These are phyloP conservation scores for Cephus runcator DNA, from an alignment of 2,888 invertebrate genomes.

Conservation along the genomic window DNA sequence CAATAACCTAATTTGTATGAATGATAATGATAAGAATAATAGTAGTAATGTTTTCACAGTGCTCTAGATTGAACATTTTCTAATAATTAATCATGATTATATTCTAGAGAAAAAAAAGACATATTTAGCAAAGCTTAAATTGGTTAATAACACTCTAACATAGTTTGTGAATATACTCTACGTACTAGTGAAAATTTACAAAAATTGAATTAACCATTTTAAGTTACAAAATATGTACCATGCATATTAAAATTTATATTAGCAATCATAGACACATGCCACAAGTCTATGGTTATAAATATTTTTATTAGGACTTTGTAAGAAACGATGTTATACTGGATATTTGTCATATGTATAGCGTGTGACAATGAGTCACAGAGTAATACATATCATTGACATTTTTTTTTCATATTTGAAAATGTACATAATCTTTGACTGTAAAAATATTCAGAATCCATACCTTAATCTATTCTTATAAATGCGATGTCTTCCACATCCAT, in stretches of 20 bases:
- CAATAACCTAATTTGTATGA: not conserved
- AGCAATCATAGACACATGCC: constrained; percentile 34
- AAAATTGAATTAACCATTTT: constrained; percentile 13
- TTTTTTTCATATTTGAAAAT: not conserved
- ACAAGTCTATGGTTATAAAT: constrained; percentile 16
- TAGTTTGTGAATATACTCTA: not conserved
- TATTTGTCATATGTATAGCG: not conserved
- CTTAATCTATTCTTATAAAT: constrained; percentile 78
- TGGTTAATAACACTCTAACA: not conserved
- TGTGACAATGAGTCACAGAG: not conserved
- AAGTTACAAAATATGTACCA: constrained; percentile 24
- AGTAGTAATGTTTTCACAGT: not conserved
- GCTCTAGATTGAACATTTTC: not conserved
- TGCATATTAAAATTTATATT: constrained; percentile 30
- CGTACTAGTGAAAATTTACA: constrained; percentile 7
- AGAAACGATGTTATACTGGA: not conserved
- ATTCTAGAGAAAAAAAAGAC: not conserved
- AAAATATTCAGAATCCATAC: constrained; percentile 56
- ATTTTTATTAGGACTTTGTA: not conserved
- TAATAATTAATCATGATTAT: not conserved
- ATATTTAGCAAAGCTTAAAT: not conserved
- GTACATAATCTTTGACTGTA: not conserved
- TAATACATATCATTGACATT: not conserved
- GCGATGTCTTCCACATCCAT: constrained; percentile 73
- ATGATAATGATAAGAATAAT: not conserved